phyloP scores from a whole-genome alignment of 2,888 invertebrate species.

The Lithophane socia region DNA sequence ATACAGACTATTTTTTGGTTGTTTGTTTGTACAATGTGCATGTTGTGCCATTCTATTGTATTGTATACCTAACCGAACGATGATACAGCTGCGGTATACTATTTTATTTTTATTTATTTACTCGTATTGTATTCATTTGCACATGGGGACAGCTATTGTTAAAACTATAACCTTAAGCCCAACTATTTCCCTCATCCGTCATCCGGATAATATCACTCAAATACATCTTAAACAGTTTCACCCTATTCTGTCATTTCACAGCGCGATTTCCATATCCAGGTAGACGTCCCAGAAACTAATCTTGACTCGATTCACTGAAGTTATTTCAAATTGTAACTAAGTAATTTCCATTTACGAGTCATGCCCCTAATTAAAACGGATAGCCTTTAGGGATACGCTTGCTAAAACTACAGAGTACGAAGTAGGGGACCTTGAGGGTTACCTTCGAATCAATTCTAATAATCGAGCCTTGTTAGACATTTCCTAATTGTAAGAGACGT shows the following conservation, averaged over 20 bases:
- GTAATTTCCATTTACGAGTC: constrained; percentile 59
- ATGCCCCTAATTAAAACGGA: constrained; percentile 64
- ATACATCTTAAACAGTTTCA: not conserved
- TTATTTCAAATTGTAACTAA: constrained; percentile 58
- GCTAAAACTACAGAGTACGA: constrained; percentile 51
- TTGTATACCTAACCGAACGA: not conserved
- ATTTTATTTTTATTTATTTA: not conserved
- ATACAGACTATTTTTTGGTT: not conserved
- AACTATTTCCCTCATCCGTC: not conserved
- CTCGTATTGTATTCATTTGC: not conserved
- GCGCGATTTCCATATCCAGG: constrained; percentile 46
- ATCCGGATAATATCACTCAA: not conserved
- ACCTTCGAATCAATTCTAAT: constrained; percentile 64
- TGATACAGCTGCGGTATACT: not conserved
- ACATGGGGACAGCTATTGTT: not conserved
- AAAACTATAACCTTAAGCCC: not conserved
- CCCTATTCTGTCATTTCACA: not conserved
- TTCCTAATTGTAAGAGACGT: constrained; percentile 48
- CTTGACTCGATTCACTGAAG: constrained; percentile 48
- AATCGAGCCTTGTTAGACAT: constrained; percentile 59
- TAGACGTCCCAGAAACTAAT: constrained; percentile 53
- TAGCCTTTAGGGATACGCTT: constrained; percentile 48
- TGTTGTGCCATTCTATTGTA: not conserved
- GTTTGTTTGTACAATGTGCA: not conserved
- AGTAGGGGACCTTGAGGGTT: constrained; percentile 36